Evolutionary conservation across 2,113 vertebrate species (phyloP).

Genomic region (Cercopithecus mona): DNA sequence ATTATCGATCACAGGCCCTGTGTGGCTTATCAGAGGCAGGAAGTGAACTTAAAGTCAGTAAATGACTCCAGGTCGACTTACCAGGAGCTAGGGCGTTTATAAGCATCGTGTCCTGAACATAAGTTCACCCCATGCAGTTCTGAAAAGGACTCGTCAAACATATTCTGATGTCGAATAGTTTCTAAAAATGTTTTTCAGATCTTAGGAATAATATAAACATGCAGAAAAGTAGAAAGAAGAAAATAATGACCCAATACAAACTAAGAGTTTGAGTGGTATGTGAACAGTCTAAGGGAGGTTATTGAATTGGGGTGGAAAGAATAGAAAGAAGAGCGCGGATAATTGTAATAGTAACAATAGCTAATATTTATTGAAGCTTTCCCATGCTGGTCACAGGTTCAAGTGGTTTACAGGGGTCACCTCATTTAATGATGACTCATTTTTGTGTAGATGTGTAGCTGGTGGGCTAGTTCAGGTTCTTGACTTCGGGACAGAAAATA

Average conservation of each 20-base stretch:
- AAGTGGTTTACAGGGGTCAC: accelerated
- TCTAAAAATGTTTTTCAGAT: not conserved
- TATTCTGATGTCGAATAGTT: accelerated
- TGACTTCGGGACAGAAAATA: no score
- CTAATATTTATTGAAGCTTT: not conserved
- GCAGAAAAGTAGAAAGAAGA: not conserved
- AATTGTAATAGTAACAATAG: accelerated
- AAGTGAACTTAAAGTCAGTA: not conserved
- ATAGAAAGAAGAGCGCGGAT: not conserved
- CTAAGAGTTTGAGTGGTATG: not conserved
- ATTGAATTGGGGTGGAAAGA: not conserved
- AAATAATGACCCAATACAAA: not conserved
- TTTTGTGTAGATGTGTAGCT: not conserved
- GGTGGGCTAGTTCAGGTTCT: no score
- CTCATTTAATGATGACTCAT: not conserved
- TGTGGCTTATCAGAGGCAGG: not conserved
- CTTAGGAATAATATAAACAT: not conserved
- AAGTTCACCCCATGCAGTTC: not conserved
- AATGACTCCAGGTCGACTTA: not conserved
- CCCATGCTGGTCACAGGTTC: accelerated
- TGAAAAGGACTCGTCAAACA: accelerated
- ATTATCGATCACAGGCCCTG: accelerated
- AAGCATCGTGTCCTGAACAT: accelerated
- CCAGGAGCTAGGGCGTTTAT: accelerated
- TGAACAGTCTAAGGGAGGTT: not conserved